Percentiles rank a stretch among this genome's conserved stretches.
phyloP scores from a whole-genome alignment of 2,797 vertebrate species.

The Melanotaenia trifasciata region DNA sequence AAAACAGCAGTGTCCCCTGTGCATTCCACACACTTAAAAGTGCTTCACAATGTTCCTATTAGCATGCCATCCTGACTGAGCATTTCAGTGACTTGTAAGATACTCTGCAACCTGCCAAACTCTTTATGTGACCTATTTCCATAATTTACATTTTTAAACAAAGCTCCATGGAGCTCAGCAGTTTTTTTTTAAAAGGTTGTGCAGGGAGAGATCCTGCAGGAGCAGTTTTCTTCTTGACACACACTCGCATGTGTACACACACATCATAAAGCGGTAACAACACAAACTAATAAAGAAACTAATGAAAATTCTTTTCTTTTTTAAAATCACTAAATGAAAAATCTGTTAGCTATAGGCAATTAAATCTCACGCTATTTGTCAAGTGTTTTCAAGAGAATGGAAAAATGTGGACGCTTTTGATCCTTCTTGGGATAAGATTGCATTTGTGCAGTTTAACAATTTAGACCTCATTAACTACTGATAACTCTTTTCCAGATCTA shows the following conservation, averaged over 20 bases:
- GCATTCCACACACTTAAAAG: conserved; percentile 62
- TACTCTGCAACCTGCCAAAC: conserved; percentile 72
- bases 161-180: conserved; percentile 71
- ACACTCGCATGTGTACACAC: conserved; percentile 5
- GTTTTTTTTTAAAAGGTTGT: conserved; percentile 60
- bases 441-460: conserved; percentile 50
- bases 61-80: conserved; percentile 70
- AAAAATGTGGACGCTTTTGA: conserved; percentile 20
- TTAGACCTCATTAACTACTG: conserved; percentile 67
- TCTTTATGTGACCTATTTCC: conserved; percentile 84
- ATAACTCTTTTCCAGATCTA: conserved; percentile 60
- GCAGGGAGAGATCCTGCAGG: conserved; percentile 61
- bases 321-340: conserved; percentile 37
- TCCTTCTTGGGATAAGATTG: conserved; percentile 32
- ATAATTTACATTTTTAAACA: conserved; percentile 85
- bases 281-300: conserved; percentile 53
- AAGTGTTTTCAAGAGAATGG: conserved; percentile 9
- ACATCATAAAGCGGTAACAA: conserved; percentile 36
- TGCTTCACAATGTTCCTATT: conserved; percentile 68
- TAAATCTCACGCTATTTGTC: conserved; percentile 33
- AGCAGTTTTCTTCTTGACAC: conserved; percentile 40
- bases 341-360: conserved; percentile 49
- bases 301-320: conserved; percentile 43
- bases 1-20: conserved; percentile 55
- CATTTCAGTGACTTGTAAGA: conserved; percentile 71